Conservation (phyloP, 2,113 vertebrate species). For the Procavia capensis region DNA sequence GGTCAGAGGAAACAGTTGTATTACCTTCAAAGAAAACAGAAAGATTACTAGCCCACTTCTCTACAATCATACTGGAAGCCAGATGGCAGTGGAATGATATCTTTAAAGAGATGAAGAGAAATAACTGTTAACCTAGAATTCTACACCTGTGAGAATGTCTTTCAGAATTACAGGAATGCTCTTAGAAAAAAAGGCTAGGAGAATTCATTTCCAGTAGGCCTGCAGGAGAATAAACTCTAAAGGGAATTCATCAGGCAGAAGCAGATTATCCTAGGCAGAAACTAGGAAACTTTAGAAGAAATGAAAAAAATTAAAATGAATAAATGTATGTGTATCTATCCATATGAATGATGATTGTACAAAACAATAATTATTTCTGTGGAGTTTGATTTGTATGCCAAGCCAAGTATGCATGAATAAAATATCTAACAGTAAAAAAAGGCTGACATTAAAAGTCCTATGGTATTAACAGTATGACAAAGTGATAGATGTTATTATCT, state of each 20-base stretch:
- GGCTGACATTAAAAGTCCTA: background rate
- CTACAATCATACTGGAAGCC: constrained; percentile 2
- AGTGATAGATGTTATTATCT: background rate
- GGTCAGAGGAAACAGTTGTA: background rate
- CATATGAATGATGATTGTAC: background rate
- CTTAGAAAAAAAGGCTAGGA: constrained; percentile 13
- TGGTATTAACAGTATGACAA: background rate
- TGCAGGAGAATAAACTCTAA: background rate
- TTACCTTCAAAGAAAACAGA: constrained; percentile 45
- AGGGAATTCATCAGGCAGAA: background rate
- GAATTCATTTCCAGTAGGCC: constrained; percentile 5
- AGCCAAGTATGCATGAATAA: constrained; percentile 11
- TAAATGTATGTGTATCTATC: background rate
- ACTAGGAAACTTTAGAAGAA: background rate
- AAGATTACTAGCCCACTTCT: background rate
- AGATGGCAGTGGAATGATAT: background rate
- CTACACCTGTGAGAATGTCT: background rate
- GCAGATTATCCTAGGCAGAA: background rate
- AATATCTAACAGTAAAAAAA: background rate
- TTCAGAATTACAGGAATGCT: background rate
- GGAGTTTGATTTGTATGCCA: background rate
- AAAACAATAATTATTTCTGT: background rate
- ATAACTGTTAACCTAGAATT: background rate
- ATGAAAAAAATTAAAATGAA: constrained; percentile 8
- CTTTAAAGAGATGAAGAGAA: constrained; percentile 18